phyloP scores from a whole-genome alignment of 2,888 invertebrate species.

The Corbicula japonica region DNA sequence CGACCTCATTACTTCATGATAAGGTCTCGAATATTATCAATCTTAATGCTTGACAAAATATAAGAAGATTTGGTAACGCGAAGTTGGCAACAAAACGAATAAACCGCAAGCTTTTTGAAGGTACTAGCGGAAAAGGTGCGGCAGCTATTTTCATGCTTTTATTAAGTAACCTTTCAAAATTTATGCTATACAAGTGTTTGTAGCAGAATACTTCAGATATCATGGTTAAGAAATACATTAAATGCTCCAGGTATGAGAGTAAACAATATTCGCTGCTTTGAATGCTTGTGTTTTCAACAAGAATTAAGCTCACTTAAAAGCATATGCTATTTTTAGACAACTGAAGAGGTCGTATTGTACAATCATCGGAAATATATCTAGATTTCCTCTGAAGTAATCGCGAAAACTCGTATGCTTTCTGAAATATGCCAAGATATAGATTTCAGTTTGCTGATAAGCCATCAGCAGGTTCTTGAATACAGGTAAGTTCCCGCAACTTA shows the following conservation, averaged over 20 bases:
- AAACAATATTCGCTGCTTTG: no score
- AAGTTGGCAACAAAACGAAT: no score
- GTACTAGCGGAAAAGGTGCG: no score
- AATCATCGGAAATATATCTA: slow-evolving; percentile 17
- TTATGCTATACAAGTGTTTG: no score
- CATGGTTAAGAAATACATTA: slow-evolving; percentile 5
- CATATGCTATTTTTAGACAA: slow-evolving; percentile 10
- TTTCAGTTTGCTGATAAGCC: slow-evolving; percentile 31
- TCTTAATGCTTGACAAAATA: no score
- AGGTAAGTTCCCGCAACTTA: slow-evolving; percentile 4
- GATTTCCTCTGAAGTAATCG: neutral
- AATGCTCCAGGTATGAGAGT: slow-evolving; percentile 8
- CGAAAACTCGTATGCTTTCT: slow-evolving; percentile 11
- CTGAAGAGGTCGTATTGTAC: neutral
- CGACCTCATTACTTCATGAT: no score
- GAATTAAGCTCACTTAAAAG: slow-evolving; percentile 1
- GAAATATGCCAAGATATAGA: slow-evolving; percentile 35
- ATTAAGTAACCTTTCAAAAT: no score
- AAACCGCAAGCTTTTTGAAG: no score
- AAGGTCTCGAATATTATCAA: no score
- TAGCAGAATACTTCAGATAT: no score
- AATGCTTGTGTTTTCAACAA: slow-evolving; percentile 13
- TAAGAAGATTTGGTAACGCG: no score
- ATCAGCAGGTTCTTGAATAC: slow-evolving; percentile 1
- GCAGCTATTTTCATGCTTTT: no score